Evolutionary conservation across 1,140 invertebrate species (phyloP).

Genomic region (Ruditapes philippinarum): DNA sequence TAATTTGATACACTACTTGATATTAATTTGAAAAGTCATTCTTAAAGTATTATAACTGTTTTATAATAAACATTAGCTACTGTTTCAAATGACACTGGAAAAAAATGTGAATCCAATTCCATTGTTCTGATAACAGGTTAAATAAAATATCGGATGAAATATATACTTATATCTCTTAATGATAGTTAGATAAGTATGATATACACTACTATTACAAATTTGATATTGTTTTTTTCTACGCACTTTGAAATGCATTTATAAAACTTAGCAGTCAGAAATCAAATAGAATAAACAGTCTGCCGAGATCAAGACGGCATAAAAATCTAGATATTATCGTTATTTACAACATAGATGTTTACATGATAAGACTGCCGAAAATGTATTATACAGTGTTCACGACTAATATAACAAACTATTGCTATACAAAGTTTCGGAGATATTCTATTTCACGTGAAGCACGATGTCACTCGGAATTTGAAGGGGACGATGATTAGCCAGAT

Average conservation of each 20-base stretch:
- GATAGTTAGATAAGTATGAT: not conserved
- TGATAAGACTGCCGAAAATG: conserved; percentile 14
- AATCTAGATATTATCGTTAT: conserved; percentile 48
- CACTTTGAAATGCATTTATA: not conserved
- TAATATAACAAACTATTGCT: conserved; percentile 35
- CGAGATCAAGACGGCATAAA: conserved; percentile 16
- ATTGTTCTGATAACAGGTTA: too few relatives aligned
- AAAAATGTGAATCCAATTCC: too few relatives aligned
- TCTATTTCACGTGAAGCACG: conserved; percentile 35
- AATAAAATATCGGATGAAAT: too few relatives aligned
- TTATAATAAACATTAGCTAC: too few relatives aligned
- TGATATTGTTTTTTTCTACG: not conserved
- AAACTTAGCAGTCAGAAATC: not conserved
- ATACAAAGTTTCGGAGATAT: conserved; percentile 4
- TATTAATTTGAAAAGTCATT: too few relatives aligned
- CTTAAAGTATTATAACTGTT: too few relatives aligned
- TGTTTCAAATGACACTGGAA: too few relatives aligned
- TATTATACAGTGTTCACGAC: conserved; percentile 37
- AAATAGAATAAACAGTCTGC: not conserved
- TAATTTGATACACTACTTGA: too few relatives aligned
- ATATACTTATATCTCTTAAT: too few relatives aligned
- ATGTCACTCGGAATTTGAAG: conserved; percentile 17
- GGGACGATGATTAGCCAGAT: conserved; percentile 36
- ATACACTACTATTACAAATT: not conserved
- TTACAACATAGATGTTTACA: conserved; percentile 51